Percentiles rank a stretch among this genome's conserved stretches.
These are phyloP conservation scores for Sakesphorus luctuosus DNA, from an alignment of 2,113 vertebrate genomes.

Conservation along the genomic window DNA sequence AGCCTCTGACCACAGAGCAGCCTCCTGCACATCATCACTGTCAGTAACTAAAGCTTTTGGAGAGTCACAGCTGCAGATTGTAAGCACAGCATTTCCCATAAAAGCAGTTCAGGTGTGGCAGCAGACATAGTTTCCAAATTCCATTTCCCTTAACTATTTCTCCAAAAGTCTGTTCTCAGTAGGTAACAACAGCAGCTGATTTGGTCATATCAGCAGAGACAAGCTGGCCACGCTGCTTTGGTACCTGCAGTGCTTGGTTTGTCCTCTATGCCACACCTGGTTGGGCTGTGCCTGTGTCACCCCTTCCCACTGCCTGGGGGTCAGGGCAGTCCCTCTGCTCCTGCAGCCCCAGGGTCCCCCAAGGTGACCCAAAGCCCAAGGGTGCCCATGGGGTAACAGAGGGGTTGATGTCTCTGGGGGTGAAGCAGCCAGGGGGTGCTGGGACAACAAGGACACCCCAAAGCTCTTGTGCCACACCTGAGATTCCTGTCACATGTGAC, in stretches of 20 bases:
- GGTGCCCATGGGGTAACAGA: accelerated
- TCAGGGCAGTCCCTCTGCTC: not conserved
- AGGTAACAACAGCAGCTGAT: not conserved
- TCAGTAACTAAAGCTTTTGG: not conserved
- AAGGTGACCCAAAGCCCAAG: accelerated
- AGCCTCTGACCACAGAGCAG: not conserved
- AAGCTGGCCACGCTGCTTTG: not conserved
- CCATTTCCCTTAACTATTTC: not conserved
- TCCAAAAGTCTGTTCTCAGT: not conserved
- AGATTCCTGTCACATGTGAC: not conserved
- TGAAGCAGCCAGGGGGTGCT: not conserved
- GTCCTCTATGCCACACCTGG: not conserved
- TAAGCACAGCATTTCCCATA: not conserved
- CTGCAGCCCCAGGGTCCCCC: accelerated
- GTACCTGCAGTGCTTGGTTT: not conserved
- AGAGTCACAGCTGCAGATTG: not conserved
- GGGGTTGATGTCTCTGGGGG: not conserved
- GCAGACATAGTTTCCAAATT: not conserved
- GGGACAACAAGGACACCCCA: not conserved
- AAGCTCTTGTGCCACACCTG: not conserved
- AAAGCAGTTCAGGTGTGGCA: not conserved
- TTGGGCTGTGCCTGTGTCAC: not conserved
- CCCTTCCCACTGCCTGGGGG: not conserved
- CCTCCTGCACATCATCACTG: not conserved
- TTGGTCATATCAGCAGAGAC: not conserved